Evolutionary conservation across 1,140 invertebrate species (phyloP), one percentile per base, ranked within the genome.

Genomic region (Araneus ventricosus): DNA sequence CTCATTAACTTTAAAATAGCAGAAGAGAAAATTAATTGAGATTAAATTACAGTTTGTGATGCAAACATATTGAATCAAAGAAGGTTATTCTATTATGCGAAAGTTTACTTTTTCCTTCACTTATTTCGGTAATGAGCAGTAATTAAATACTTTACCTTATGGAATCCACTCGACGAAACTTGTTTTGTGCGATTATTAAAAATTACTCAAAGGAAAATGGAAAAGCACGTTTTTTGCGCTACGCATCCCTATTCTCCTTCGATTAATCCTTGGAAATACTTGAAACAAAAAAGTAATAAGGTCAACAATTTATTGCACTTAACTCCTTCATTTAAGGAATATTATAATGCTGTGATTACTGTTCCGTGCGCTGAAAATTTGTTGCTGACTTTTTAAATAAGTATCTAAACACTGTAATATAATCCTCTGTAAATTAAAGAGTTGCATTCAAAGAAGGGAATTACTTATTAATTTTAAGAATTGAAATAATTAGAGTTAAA

Each of bases 1-100:
- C 70, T 75, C 70, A 75, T 75, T 75, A 75, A 75, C 30, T 75
- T 75, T 75, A 20, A 67, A 67, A 67, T 8, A n/a, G 7, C 63
- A 30, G 27, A 20, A 6, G 70, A 20, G 70, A 75, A 75, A 75
- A 75, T 37, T 34, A 75, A 34, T 75, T 75, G 34, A 17, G 70
- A 75, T 75, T 37, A 37, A 75, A 37, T 75, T 75, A 37, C 70
- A 75, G 30, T 37, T 75, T 37, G 17, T 34, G 30, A 75, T 22
- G 30, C 17, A 75, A 75, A 75, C 27, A 20, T 75, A 37, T 20
- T 75, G 2, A 75, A 22, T 75, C 17, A 75, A 75, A 27, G 4
- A 37, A 34, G 70, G 20, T 37, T 3, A 63, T 75, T 75, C 14
- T 75, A 30, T 37, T 75, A 0, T 6, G 45, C 10, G 45, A 34